Percentiles rank a stretch among this genome's conserved stretches.
Evolutionary conservation across 1,140 invertebrate species (phyloP).

Genomic region (Leptinotarsa defecta): DNA sequence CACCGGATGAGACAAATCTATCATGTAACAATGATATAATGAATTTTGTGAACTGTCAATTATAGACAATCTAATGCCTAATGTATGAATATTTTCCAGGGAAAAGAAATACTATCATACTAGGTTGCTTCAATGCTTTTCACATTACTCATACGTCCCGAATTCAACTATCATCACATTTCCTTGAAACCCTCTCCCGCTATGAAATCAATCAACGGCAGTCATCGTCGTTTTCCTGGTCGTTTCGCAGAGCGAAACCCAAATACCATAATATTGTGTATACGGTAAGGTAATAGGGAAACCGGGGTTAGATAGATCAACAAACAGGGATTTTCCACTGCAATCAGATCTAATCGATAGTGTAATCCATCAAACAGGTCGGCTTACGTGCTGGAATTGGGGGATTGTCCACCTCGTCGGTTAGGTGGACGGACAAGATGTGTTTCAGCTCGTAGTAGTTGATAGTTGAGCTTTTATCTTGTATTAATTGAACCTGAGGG

Average conservation of each 20-base stretch:
- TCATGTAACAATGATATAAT: too few species aligned
- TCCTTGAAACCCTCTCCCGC: background rate
- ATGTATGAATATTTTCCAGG: too few species aligned
- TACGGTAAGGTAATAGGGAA: conserved; percentile 42
- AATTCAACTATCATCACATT: too few species aligned
- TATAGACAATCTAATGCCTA: too few species aligned
- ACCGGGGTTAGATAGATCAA: conserved; percentile 36
- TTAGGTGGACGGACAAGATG: conserved; percentile 21
- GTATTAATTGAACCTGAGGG: conserved; percentile 8
- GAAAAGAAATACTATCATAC: too few species aligned
- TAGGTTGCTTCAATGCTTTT: too few species aligned
- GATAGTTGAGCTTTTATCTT: conserved; percentile 6
- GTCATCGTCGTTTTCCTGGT: background rate
- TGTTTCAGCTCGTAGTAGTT: conserved; percentile 12
- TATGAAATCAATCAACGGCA: conserved; percentile 1
- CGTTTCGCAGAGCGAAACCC: background rate
- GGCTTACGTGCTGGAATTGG: conserved; percentile 40
- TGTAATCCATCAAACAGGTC: conserved; percentile 56
- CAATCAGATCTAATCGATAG: conserved; percentile 56
- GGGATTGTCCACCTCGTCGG: conserved; percentile 29
- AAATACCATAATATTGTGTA: conserved; percentile 32
- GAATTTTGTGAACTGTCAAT: too few species aligned
- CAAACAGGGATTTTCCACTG: conserved; percentile 44
- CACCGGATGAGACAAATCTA: too few species aligned
- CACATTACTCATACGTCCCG: too few species aligned